A percentile compares a stretch with the other conserved stretches of the same genome.
Conservation (phyloP, 2,797 vertebrate genomes). For the Oceanodroma leucorhoa region DNA sequence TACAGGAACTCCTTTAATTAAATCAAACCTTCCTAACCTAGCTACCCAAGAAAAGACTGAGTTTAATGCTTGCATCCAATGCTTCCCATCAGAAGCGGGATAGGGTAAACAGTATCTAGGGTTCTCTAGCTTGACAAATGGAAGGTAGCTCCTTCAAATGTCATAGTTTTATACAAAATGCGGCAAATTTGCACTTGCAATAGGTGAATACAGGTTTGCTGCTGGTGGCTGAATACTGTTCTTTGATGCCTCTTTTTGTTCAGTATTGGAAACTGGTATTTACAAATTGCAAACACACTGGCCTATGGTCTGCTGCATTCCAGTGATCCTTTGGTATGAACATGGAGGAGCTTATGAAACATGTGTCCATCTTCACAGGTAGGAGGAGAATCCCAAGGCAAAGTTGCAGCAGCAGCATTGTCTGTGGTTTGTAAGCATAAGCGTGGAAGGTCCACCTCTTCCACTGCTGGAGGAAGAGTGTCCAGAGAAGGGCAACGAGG, state of each 20-base stretch:
- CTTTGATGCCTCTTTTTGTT: neutral
- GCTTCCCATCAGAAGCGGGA: neutral
- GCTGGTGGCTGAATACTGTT: neutral
- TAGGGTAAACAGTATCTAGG: neutral
- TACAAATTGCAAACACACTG: neutral
- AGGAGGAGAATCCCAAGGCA: neutral
- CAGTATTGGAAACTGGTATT: neutral
- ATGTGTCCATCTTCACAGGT: rapidly evolving
- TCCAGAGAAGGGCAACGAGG: no score
- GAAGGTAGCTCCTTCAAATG: neutral
- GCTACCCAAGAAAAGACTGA: neutral
- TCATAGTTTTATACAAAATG: neutral
- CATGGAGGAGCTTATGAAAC: neutral
- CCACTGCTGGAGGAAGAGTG: neutral
- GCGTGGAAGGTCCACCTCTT: rapidly evolving
- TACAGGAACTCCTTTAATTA: neutral
- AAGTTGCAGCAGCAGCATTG: neutral
- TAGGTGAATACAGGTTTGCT: neutral
- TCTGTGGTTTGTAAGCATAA: neutral
- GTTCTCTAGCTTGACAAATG: neutral
- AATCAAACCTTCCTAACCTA: neutral
- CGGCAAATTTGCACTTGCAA: neutral
- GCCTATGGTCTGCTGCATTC: neutral
- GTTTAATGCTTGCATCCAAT: neutral
- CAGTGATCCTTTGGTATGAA: neutral